Percentiles rank a stretch among this genome's conserved stretches.
Evolutionary conservation across 1,140 invertebrate species (phyloP).

Genomic region (Portunus trituberculatus): DNA sequence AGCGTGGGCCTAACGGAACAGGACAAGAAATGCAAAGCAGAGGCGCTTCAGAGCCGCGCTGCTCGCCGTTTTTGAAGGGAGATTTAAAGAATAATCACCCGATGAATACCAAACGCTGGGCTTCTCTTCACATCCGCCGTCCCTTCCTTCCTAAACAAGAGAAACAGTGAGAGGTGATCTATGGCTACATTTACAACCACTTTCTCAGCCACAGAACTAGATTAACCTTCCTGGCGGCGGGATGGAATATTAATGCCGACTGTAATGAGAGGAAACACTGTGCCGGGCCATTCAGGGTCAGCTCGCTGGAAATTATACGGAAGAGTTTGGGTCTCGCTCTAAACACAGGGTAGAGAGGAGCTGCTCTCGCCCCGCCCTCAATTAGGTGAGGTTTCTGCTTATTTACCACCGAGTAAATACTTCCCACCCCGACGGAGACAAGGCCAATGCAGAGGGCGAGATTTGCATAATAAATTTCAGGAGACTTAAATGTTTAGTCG

Average conservation of each 20-base stretch:
- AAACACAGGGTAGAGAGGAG: slow-evolving; percentile 20
- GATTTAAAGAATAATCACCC: neutral
- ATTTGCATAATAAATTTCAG: slow-evolving; percentile 1
- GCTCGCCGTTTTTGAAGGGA: neutral
- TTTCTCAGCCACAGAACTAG: neutral
- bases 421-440: slow-evolving; percentile 6
- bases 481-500: neutral
- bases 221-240: neutral
- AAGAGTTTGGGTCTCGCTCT: neutral
- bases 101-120: neutral
- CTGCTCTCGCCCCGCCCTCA: slow-evolving; percentile 15
- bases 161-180: neutral
- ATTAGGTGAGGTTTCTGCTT: slow-evolving; percentile 12
- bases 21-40: neutral
- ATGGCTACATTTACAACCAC: slow-evolving; percentile 9
- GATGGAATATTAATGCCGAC: neutral
- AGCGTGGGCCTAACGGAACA: neutral
- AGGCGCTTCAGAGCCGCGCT: neutral
- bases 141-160: neutral
- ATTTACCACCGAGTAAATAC: slow-evolving; percentile 22
- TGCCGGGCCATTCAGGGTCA: neutral
- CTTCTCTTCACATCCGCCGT: neutral
- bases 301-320: neutral
- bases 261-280: slow-evolving; percentile 11
- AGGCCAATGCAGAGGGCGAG: neutral